Conservation (phyloP, 2,113 vertebrate species). For the Misgurnus mizolepis region DNA sequence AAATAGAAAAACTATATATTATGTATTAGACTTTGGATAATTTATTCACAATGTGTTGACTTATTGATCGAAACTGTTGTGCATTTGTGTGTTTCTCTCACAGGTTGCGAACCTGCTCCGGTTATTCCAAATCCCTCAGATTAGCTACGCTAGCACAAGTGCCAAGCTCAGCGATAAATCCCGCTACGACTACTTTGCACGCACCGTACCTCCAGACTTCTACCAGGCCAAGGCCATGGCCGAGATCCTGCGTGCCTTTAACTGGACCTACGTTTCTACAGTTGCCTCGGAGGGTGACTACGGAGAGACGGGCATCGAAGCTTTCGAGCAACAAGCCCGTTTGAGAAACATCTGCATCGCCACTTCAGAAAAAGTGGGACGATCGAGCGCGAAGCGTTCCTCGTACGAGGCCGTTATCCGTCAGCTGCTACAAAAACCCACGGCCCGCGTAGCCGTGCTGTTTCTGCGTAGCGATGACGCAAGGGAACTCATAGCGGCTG, state of each 20-base stretch:
- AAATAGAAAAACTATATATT: conserved; percentile 38
- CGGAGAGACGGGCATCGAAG: conserved; percentile 95
- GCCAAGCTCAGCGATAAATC: conserved; percentile 98
- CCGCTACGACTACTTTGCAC: conserved; percentile 94
- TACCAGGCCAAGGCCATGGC: conserved; percentile 99
- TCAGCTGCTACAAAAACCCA: conserved; percentile 94
- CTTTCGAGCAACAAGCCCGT: conserved; percentile 95
- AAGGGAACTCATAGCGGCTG: conserved; percentile 89
- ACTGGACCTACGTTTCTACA: conserved; percentile 98
- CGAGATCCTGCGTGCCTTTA: conserved; percentile 93
- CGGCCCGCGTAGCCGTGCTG: conserved; percentile 90
- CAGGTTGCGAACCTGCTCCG: conserved; percentile 97
- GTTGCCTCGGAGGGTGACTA: conserved; percentile 97
- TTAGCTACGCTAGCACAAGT: conserved; percentile 97
- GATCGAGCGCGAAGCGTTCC: conserved; percentile 93
- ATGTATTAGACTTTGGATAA: conserved; percentile 29
- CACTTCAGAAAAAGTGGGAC: conserved; percentile 93
- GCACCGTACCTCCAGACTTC: conserved; percentile 96
- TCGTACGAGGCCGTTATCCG: conserved; percentile 88
- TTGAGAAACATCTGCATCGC: conserved; percentile 97
- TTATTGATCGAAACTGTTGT: conserved; percentile 31
- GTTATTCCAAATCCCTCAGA: conserved; percentile 98
- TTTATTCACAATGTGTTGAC: conserved; percentile 21
- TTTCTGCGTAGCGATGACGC: conserved; percentile 95
- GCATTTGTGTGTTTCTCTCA: conserved; percentile 37